Evolutionary conservation across 2,113 vertebrate genomes (phyloP), one percentile per base, ranked within the genome.

Genomic region (Dasyurus viverrinus): DNA sequence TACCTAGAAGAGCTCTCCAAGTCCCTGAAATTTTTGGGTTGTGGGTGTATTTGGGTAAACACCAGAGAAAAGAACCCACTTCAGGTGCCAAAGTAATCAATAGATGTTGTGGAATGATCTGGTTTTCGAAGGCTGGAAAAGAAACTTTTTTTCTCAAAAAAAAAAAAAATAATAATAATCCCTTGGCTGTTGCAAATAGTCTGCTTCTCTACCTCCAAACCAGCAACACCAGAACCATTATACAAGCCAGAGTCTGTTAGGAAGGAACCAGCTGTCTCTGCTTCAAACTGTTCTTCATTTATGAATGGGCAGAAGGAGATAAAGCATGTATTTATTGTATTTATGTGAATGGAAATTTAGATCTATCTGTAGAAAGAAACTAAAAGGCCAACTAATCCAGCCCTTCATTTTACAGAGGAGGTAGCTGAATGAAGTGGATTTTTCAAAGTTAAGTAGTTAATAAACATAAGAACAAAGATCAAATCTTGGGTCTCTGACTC

Each of bases 101-200:
- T 92, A 90, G 60, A 96, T 89, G 92, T 92, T 97, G 97, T 92
- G 93, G 94, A 97, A 94, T 54, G 96, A 98, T 93, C 96, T 97
- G 92, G 93, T 97, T 97, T 97, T 57, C 90, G 97, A 94, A 97
- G 95, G 36, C 93, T 97, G 96, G 94, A 97, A 95, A 95, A 96
- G 93, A 97, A 97, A 97, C 93, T 53, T 93, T 97, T 97, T 97
- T 36, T 84, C 68, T 5, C 36, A 68, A 76, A 76, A 68, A 42
- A n/a, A n/a, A n/a, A n/a, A 36, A 14, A 0, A 96, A 97, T n/a
- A n/a, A n/a, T n/a, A n/a, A n/a, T n/a, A 98, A 97, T 95, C 93
- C 97, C 97, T 97, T 98, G 98, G 97, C 96, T 98, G 97, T 97
- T 97, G 95, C 92, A 97, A 95, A 95, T 96, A 97, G 89, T 97